phyloP scores from a whole-genome alignment of 2,888 invertebrate genomes.

The Mamestra brassicae region DNA sequence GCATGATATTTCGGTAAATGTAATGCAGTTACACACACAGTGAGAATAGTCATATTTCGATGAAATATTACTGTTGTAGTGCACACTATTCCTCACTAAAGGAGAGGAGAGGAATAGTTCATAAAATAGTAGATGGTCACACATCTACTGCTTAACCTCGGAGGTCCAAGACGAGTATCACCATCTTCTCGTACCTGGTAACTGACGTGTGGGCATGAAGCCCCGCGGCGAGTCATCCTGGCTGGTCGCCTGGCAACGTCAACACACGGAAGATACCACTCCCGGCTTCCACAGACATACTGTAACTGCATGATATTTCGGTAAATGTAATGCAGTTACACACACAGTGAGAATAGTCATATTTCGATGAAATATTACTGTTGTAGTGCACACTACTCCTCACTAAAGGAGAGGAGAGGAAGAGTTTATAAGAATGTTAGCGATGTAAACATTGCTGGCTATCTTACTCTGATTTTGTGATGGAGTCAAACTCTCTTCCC shows the following conservation, averaged over 20 bases:
- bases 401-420: neutral
- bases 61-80: neutral
- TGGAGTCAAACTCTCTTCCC: neutral
- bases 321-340: neutral
- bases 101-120: neutral
- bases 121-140: neutral
- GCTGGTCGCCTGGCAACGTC: no score
- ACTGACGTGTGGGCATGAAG: no score
- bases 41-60: neutral
- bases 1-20: no score
- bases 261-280: no score
- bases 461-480: neutral
- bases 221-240: no score
- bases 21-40: neutral
- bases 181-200: no score
- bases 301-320: no score
- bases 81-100: neutral
- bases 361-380: neutral
- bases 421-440: neutral
- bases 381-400: neutral
- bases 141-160: no score
- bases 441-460: neutral
- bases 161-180: no score
- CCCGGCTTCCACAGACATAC: no score
- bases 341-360: neutral